Evolutionary conservation across 2,113 vertebrate species (phyloP).

Genomic region (Eonycteris spelaea): DNA sequence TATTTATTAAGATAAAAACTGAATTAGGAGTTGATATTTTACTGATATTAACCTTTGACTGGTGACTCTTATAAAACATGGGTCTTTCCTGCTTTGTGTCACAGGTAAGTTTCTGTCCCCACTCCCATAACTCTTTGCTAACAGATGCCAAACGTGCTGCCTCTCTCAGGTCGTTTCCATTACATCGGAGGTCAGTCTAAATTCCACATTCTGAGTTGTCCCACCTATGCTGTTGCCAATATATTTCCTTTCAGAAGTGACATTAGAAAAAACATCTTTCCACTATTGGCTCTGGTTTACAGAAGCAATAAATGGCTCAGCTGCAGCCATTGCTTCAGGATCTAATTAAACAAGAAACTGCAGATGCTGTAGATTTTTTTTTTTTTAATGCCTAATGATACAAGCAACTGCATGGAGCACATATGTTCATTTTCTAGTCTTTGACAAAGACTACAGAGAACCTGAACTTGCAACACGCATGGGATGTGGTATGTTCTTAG

Average conservation of each 20-base stretch:
- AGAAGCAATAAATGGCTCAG: slow-evolving; percentile 64
- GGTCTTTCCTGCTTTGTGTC: background rate
- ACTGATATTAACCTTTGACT: background rate
- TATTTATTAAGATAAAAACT: background rate
- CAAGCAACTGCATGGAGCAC: background rate
- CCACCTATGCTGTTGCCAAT: background rate
- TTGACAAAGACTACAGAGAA: background rate
- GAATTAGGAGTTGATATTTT: background rate
- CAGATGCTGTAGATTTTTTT: background rate
- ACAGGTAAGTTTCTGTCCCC: background rate
- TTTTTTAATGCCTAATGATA: background rate
- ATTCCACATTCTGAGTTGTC: background rate
- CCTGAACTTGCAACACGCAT: background rate
- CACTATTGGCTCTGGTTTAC: background rate
- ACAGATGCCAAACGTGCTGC: background rate
- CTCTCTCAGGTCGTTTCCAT: background rate
- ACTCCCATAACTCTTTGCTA: fast-evolving
- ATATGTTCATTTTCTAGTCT: background rate
- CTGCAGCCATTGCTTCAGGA: slow-evolving; percentile 39
- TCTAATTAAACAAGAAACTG: slow-evolving; percentile 37
- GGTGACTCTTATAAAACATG: background rate
- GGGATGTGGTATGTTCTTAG: background rate
- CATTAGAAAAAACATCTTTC: background rate
- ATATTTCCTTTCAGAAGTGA: background rate
- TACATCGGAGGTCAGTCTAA: background rate